Percentiles rank a stretch among this genome's conserved stretches.
Conservation (phyloP, 2,888 invertebrate species). For the Caenorhabditis imperialis region DNA sequence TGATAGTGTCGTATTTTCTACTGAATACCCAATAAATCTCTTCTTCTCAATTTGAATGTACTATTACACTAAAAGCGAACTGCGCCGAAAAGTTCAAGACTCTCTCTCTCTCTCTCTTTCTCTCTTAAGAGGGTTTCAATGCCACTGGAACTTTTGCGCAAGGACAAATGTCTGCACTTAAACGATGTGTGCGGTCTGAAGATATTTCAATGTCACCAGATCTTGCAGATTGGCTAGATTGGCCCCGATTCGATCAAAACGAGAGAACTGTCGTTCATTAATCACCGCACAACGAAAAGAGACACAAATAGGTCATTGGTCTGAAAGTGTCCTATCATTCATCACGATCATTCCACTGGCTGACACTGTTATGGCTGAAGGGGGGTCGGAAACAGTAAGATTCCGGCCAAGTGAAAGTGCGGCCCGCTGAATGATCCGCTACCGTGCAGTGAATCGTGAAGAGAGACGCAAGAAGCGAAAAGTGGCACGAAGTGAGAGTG, state of each 20-base stretch:
- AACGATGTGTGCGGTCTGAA: conserved; percentile 15
- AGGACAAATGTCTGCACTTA: conserved; percentile 11
- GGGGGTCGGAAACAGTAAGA: conserved; percentile 5
- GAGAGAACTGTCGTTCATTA: conserved; percentile 2
- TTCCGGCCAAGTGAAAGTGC: conserved; percentile 51
- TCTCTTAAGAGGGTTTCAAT: conserved; percentile 5
- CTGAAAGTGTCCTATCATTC: conserved; percentile 36
- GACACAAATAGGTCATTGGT: conserved; percentile 18
- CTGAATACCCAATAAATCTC: too few relatives aligned
- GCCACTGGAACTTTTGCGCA: conserved; percentile 6
- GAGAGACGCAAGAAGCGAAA: conserved; percentile 51
- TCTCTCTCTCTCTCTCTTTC: too few relatives aligned
- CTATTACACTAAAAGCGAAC: conserved; percentile 2
- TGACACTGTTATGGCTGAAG: conserved; percentile 13
- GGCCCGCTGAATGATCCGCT: conserved; percentile 44
- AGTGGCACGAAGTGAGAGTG: conserved; percentile 47
- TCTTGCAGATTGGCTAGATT: conserved; percentile 28
- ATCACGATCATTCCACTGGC: conserved; percentile 40
- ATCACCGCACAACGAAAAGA: too few relatives aligned
- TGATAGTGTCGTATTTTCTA: neutral
- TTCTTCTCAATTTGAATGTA: too few relatives aligned
- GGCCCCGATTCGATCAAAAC: too few relatives aligned
- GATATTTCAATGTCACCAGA: conserved; percentile 28
- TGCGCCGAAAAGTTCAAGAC: conserved; percentile 3
- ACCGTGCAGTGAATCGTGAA: conserved; percentile 42